A percentile compares a stretch with the other conserved stretches of the same genome.
Conservation (phyloP, 2,888 invertebrate species). For the Tiphia femorata region DNA sequence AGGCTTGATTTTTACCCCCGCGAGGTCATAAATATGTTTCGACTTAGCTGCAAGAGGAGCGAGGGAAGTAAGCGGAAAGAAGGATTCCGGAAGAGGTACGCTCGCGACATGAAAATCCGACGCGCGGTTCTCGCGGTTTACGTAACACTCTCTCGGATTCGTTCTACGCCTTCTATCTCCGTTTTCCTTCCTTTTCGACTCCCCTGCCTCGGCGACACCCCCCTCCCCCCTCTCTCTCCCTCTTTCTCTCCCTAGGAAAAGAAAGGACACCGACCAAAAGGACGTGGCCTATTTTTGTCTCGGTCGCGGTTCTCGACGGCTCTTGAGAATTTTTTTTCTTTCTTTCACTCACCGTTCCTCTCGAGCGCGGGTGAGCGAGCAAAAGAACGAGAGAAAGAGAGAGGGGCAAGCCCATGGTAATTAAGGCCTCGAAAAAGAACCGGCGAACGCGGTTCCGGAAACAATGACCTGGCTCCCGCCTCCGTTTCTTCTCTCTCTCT, state of each 20-base stretch:
- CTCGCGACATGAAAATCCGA: no score
- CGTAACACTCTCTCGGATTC: not conserved
- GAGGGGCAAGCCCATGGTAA: conserved; percentile 38
- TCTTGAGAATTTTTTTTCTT: conserved; percentile 40
- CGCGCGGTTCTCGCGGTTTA: no score
- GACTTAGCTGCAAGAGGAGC: no score
- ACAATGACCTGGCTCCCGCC: conserved; percentile 26
- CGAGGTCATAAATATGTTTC: no score
- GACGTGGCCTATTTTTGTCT: conserved; percentile 47
- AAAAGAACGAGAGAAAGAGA: no score
- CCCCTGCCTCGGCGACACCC: no score
- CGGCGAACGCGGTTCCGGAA: conserved; percentile 27
- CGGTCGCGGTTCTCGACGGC: conserved; percentile 37
- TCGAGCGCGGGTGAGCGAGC: no score
- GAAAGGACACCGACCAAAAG: conserved; percentile 31
- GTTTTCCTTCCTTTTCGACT: not conserved
- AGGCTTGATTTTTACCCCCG: no score
- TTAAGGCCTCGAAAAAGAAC: conserved; percentile 35
- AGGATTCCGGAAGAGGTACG: no score
- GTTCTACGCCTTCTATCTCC: not conserved
- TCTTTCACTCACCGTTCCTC: conserved; percentile 9
- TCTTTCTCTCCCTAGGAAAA: conserved; percentile 2
- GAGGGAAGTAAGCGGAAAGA: no score
- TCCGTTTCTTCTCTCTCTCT: not conserved
- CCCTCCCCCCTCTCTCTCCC: not conserved